Conservation (phyloP, 2,888 invertebrate species). For the Napeogenes sylphis region DNA sequence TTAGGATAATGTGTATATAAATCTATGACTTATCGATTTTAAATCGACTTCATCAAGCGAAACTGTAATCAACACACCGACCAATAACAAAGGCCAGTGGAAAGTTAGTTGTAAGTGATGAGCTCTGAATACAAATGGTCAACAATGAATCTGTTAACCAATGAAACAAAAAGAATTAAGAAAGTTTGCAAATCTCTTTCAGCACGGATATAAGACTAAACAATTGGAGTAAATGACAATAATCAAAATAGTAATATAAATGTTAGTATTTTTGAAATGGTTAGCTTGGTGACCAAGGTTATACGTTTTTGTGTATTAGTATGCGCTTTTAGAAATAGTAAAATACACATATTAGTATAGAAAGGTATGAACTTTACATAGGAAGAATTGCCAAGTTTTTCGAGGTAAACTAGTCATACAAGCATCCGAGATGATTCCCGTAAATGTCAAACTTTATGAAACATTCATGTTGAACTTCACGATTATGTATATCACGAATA, state of each 20-base stretch:
- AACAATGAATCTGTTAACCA: slow-evolving; percentile 71
- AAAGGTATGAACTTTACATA: slow-evolving; percentile 27
- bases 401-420: slow-evolving; percentile 59
- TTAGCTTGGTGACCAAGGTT: not conserved
- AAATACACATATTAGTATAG: slow-evolving; percentile 19
- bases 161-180: slow-evolving; percentile 58
- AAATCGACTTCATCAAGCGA: slow-evolving; percentile 26
- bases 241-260: no score
- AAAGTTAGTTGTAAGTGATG: slow-evolving; percentile 57
- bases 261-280: not conserved
- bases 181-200: slow-evolving; percentile 46
- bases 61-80: slow-evolving; percentile 41
- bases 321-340: slow-evolving; percentile 1
- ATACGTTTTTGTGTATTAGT: not conserved
- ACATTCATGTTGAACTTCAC: slow-evolving; percentile 55
- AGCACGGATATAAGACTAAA: not conserved
- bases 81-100: slow-evolving; percentile 62
- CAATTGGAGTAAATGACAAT: no score
- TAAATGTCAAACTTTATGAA: slow-evolving; percentile 60
- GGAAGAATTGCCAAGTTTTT: slow-evolving; percentile 51
- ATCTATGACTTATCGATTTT: slow-evolving; percentile 9
- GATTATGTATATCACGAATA: slow-evolving; percentile 25
- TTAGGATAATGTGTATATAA: slow-evolving; percentile 6
- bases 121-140: slow-evolving; percentile 68
- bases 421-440: slow-evolving; percentile 52